Percentiles rank a stretch among this genome's conserved stretches.
phyloP scores from a whole-genome alignment of 2,797 vertebrate species.

The Sebastes steindachneri region DNA sequence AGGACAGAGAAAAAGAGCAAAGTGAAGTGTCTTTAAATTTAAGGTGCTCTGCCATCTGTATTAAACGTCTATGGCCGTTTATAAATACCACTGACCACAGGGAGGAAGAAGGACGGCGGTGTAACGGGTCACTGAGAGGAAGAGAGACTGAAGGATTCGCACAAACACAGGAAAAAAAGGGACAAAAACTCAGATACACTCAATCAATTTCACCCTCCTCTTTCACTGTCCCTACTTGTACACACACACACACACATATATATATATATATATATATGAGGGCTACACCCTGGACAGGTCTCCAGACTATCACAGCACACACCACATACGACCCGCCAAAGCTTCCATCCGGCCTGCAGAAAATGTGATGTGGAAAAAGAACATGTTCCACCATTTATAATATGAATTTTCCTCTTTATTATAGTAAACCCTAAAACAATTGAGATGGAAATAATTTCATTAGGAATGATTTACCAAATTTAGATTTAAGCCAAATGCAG shows the following conservation, averaged over 20 bases:
- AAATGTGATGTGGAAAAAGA: no score
- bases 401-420: no score
- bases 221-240: neutral
- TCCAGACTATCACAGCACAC: no score
- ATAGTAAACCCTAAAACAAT: no score
- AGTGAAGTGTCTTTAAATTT: slow-evolving; percentile 54
- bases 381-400: no score
- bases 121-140: slow-evolving; percentile 15
- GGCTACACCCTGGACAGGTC: no score
- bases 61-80: slow-evolving; percentile 71
- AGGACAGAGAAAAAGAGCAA: slow-evolving; percentile 19
- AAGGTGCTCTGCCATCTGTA: slow-evolving; percentile 63
- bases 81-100: slow-evolving; percentile 74
- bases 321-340: no score
- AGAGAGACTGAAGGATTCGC: neutral
- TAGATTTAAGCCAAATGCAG: no score
- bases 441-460: no score
- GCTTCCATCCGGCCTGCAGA: no score
- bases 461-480: no score
- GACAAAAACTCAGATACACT: slow-evolving; percentile 3
- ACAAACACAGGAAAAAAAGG: neutral
- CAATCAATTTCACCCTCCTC: slow-evolving; percentile 29
- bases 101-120: slow-evolving; percentile 21
- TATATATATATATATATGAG: neutral
- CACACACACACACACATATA: neutral